A percentile compares a stretch with the other conserved stretches of the same genome.
Evolutionary conservation across 2,888 invertebrate genomes (phyloP).

Genomic region (Eucriotettix oculatus): DNA sequence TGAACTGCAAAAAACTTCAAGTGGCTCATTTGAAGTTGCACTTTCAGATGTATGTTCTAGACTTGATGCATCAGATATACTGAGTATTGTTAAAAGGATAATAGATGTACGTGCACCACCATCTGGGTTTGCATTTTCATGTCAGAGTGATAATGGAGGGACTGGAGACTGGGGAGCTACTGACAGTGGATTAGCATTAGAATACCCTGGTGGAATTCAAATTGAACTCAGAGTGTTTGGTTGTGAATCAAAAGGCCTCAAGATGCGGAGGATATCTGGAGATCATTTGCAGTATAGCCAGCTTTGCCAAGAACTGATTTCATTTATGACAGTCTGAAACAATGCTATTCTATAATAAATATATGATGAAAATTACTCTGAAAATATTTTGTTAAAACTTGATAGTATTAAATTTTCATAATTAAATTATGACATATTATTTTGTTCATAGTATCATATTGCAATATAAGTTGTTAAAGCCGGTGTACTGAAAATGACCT

Average conservation of each 20-base stretch:
- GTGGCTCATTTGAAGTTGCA: slow-evolving; percentile 45
- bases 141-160: slow-evolving; percentile 16
- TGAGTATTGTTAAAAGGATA: slow-evolving; percentile 61
- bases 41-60: slow-evolving; percentile 65
- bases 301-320: slow-evolving; percentile 73
- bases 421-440: no score
- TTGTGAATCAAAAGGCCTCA: slow-evolving; percentile 61
- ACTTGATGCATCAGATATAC: slow-evolving; percentile 59
- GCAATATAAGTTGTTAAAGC: no score
- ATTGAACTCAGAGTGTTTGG: slow-evolving; percentile 69
- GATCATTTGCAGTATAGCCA: slow-evolving; percentile 77
- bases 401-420: no score
- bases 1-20: slow-evolving; percentile 22
- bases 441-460: no score
- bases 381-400: no score
- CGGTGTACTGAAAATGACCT: no score
- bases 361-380: no score
- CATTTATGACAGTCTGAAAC: slow-evolving; percentile 59
- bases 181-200: slow-evolving; percentile 39
- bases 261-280: slow-evolving; percentile 72
- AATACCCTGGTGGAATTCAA: slow-evolving; percentile 70
- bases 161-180: slow-evolving; percentile 15
- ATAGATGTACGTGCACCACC: slow-evolving; percentile 66
- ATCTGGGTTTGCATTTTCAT: slow-evolving; percentile 38
- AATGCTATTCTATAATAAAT: no score